A percentile compares a stretch with the other conserved stretches of the same genome.
Conservation (phyloP, 2,797 vertebrate species). For the Etheostoma nigrum region DNA sequence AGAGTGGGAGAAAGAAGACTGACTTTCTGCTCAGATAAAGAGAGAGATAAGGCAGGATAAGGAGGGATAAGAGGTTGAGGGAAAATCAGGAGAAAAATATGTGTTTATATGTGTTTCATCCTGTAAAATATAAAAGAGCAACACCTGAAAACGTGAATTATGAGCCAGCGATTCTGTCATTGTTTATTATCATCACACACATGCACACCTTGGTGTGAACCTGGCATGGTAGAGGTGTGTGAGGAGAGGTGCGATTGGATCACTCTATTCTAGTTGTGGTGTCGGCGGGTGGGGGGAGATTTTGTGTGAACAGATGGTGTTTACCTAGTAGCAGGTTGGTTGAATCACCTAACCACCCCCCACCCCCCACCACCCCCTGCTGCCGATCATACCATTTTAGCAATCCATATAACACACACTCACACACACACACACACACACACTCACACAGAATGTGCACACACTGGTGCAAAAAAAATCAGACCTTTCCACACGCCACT, state of each 20-base stretch:
- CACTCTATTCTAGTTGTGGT: slow-evolving; percentile 78
- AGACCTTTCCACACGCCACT: slow-evolving; percentile 40
- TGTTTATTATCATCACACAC: slow-evolving; percentile 58
- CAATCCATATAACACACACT: slow-evolving; percentile 51
- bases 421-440: no score
- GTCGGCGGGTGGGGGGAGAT: slow-evolving; percentile 73
- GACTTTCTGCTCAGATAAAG: slow-evolving; percentile 12
- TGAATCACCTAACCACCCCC: slow-evolving; percentile 88
- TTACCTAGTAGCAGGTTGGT: slow-evolving; percentile 91
- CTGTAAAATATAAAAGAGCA: slow-evolving; percentile 60
- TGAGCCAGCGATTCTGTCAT: slow-evolving; percentile 51
- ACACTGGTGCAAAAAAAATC: slow-evolving; percentile 13
- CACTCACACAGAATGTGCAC: neutral
- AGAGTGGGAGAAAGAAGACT: slow-evolving; percentile 1
- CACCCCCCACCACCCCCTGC: slow-evolving; percentile 46
- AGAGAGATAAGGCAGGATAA: slow-evolving; percentile 16
- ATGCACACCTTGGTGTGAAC: slow-evolving; percentile 63
- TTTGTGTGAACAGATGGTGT: slow-evolving; percentile 92
- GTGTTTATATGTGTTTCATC: slow-evolving; percentile 30
- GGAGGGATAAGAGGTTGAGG: slow-evolving; percentile 10
- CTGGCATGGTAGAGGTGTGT: slow-evolving; percentile 79
- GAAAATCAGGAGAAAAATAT: slow-evolving; percentile 37
- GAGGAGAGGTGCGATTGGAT: slow-evolving; percentile 88
- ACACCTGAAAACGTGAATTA: slow-evolving; percentile 49
- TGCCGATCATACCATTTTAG: slow-evolving; percentile 80